Conservation (phyloP, 2,888 invertebrate genomes). For the Reticulitermes lucifugus region DNA sequence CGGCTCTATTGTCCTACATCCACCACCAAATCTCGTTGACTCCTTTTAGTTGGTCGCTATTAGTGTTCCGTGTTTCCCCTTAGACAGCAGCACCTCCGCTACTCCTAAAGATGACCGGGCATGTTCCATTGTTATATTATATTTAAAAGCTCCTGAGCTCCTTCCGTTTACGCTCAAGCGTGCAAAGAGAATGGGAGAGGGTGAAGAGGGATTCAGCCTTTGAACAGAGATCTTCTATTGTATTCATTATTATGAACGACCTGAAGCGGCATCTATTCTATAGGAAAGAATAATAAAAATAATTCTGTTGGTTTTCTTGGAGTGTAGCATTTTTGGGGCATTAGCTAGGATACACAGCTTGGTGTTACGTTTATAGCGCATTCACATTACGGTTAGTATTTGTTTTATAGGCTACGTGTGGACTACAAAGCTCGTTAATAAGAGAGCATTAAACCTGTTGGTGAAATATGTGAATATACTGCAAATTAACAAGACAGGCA, state of each 20-base stretch:
- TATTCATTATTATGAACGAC: slow-evolving; percentile 26
- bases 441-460: no score
- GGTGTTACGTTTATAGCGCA: neutral
- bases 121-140: slow-evolving; percentile 25
- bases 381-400: no score
- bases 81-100: slow-evolving; percentile 27
- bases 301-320: neutral
- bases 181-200: neutral
- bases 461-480: no score
- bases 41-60: slow-evolving; percentile 31
- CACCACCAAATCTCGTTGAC: neutral
- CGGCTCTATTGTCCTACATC: neutral
- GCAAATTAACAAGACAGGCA: no score
- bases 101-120: slow-evolving; percentile 24
- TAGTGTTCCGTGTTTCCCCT: slow-evolving; percentile 29
- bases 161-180: slow-evolving; percentile 4
- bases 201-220: neutral
- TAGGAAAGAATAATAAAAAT: neutral
- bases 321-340: neutral
- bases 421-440: no score
- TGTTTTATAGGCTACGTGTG: no score
- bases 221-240: slow-evolving; percentile 25
- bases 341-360: neutral
- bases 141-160: slow-evolving; percentile 9
- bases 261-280: neutral